phyloP scores from a whole-genome alignment of 2,797 vertebrate species.

The Leptodactylus fallax region DNA sequence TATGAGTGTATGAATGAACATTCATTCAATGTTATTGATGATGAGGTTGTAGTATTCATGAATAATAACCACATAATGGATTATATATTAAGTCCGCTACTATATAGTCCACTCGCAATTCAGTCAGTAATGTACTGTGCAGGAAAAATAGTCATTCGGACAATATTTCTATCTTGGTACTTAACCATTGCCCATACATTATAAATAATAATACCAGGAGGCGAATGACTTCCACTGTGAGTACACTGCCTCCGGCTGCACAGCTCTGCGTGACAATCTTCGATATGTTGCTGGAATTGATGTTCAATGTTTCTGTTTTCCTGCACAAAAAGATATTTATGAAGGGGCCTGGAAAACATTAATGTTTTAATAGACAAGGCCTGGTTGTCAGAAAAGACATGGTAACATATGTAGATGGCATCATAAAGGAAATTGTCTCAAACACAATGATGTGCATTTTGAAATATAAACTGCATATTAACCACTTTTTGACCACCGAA shows the following conservation, averaged over 20 bases:
- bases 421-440: constrained; percentile 11
- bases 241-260: constrained; percentile 15
- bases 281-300: constrained; percentile 52
- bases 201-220: constrained; percentile 22
- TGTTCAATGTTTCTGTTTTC: constrained; percentile 50
- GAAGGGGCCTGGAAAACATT: constrained; percentile 52
- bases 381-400: constrained; percentile 46
- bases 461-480: neutral
- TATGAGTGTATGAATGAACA: too few relatives aligned
- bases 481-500: neutral
- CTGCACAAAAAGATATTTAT: constrained; percentile 41
- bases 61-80: neutral
- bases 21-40: too few relatives aligned
- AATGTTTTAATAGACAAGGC: constrained; percentile 54
- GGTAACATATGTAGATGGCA: constrained; percentile 25
- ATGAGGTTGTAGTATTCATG: neutral
- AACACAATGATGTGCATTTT: neutral
- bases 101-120: neutral
- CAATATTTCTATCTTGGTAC: neutral
- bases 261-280: constrained; percentile 47
- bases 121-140: neutral
- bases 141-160: neutral
- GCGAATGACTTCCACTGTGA: neutral
- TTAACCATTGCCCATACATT: neutral
- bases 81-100: neutral